A percentile compares a stretch with the other conserved stretches of the same genome.
These are phyloP conservation scores for Drosophila sproati DNA, from an alignment of 1,140 invertebrate species.

Conservation along the genomic window DNA sequence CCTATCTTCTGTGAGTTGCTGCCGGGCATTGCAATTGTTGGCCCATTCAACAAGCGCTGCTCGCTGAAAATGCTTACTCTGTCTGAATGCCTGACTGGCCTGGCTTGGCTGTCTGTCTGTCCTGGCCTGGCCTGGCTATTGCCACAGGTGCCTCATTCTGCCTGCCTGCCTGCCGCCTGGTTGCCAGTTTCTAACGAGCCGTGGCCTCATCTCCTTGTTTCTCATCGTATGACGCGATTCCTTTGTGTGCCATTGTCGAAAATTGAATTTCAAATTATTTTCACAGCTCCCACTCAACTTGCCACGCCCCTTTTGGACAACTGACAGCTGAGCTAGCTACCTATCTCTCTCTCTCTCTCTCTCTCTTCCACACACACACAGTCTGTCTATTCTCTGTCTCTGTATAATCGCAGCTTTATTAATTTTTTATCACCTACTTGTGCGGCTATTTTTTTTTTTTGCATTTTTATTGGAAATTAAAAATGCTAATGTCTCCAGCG, in stretches of 20 bases:
- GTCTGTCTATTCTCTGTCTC: slow-evolving; percentile 35
- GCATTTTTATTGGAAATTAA: slow-evolving; percentile 83
- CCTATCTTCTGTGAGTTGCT: slow-evolving; percentile 20
- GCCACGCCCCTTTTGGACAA: slow-evolving; percentile 30
- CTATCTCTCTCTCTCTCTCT: slow-evolving; percentile 1
- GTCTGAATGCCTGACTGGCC: not conserved
- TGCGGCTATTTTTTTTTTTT: slow-evolving; percentile 70
- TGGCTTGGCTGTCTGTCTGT: not conserved
- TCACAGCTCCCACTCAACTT: slow-evolving; percentile 69
- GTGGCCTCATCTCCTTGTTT: slow-evolving; percentile 18
- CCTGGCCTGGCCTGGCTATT: slow-evolving; percentile 15
- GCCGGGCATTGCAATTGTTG: slow-evolving; percentile 65
- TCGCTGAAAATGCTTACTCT: slow-evolving; percentile 24
- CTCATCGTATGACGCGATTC: slow-evolving; percentile 62
- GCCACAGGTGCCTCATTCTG: slow-evolving; percentile 38
- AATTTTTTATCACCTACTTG: slow-evolving; percentile 83
- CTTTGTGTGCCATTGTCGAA: slow-evolving; percentile 83
- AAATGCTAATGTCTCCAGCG: slow-evolving; percentile 74
- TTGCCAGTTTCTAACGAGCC: slow-evolving; percentile 51
- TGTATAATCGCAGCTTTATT: slow-evolving; percentile 83
- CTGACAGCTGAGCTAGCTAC: slow-evolving; percentile 67
- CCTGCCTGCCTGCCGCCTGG: slow-evolving; percentile 5
- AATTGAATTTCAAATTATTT: slow-evolving; percentile 84
- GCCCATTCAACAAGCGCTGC: slow-evolving; percentile 75
- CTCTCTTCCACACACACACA: not conserved